Evolutionary conservation across 1,140 invertebrate species (phyloP).

Genomic region (Bicyclus anynana): DNA sequence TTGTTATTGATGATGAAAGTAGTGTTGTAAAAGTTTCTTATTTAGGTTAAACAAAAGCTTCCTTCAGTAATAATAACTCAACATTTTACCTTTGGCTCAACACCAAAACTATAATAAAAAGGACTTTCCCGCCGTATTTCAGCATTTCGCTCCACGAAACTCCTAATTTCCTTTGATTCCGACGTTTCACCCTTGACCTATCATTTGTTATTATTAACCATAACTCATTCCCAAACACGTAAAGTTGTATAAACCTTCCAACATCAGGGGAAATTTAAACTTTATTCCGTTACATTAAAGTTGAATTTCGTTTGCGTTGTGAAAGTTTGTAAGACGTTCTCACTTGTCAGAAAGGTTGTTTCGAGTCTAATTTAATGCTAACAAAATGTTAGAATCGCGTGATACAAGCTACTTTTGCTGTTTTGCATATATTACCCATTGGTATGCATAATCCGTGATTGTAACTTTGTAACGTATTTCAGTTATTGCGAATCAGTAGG

Average conservation of each 20-base stretch:
- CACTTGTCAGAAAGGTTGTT: conserved; percentile 14
- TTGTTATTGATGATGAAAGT: too few relatives aligned
- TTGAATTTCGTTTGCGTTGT: conserved; percentile 21
- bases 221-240: conserved; percentile 25
- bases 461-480: conserved; percentile 19
- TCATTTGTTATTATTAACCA: conserved; percentile 65
- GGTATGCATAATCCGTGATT: conserved; percentile 53
- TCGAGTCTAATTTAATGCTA: conserved; percentile 62
- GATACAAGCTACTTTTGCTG: conserved; percentile 61
- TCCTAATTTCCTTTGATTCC: conserved; percentile 60
- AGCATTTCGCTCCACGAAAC: conserved; percentile 22
- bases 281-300: conserved; percentile 18
- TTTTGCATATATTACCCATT: conserved; percentile 69
- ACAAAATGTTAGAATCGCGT: conserved; percentile 72
- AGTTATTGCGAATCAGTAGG: conserved; percentile 18
- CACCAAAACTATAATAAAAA: conserved; percentile 1
- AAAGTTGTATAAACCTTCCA: conserved; percentile 24
- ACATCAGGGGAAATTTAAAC: conserved; percentile 27
- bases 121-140: conserved; percentile 1
- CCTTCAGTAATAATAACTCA: too few relatives aligned
- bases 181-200: conserved; percentile 64
- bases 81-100: too few relatives aligned
- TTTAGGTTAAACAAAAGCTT: too few relatives aligned
- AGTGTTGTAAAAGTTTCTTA: too few relatives aligned
- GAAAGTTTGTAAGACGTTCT: conserved; percentile 31